Percentiles rank a stretch among this genome's conserved stretches.
Evolutionary conservation across 1,140 invertebrate genomes (phyloP).

Genomic region (Megalopta genalis): DNA sequence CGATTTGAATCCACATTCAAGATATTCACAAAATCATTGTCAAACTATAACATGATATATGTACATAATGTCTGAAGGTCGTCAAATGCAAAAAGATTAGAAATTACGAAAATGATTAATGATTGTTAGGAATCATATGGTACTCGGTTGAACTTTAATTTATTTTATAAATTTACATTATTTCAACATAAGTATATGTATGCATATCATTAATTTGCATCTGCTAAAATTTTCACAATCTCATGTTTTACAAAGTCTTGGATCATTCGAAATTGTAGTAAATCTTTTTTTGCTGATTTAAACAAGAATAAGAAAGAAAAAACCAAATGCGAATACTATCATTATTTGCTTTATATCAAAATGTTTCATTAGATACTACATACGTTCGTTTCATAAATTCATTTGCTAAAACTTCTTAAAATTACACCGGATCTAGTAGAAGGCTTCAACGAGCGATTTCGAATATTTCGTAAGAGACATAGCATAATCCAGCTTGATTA

Average conservation of each 20-base stretch:
- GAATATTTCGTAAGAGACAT: not conserved
- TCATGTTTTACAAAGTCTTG: constrained; percentile 7
- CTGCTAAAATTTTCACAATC: constrained; percentile 35
- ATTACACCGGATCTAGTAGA: constrained; percentile 3
- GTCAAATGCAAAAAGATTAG: too few species aligned
- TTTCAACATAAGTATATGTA: constrained; percentile 48
- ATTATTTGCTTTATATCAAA: not conserved
- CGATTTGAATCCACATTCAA: constrained; percentile 5
- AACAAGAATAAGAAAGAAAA: not conserved
- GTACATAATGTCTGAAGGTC: too few species aligned
- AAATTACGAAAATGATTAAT: not conserved
- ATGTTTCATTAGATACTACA: not conserved
- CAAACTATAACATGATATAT: too few species aligned
- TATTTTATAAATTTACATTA: constrained; percentile 55
- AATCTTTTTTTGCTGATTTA: not conserved
- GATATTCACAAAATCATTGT: too few species aligned
- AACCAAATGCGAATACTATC: not conserved
- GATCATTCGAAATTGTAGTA: not conserved
- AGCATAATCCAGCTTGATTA: not conserved
- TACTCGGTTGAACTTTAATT: constrained; percentile 49
- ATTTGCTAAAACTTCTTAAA: constrained; percentile 17
- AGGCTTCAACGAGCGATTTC: not conserved
- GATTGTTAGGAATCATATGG: not conserved
- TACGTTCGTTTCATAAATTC: constrained; percentile 1
- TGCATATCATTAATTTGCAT: constrained; percentile 22